Conservation (phyloP, 2,113 vertebrate genomes). For the Riparia riparia region DNA sequence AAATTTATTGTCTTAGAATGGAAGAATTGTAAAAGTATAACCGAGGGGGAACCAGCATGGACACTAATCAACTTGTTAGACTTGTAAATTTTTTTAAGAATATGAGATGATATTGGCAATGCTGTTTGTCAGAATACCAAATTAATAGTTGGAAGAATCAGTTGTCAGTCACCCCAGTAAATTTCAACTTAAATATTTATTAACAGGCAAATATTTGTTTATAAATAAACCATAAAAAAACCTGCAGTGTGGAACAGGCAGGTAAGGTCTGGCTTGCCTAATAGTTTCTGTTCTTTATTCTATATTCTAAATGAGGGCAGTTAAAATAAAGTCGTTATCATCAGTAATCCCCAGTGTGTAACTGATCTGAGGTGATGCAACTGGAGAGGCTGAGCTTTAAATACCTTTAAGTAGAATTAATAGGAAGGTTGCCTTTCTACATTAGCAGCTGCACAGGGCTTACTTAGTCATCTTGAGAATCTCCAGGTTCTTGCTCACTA, state of each 20-base stretch:
- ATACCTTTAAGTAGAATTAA: constrained; percentile 77
- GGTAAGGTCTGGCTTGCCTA: background rate
- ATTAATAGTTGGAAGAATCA: background rate
- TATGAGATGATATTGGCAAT: background rate
- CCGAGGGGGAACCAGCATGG: background rate
- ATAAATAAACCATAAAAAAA: background rate
- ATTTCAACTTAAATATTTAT: background rate
- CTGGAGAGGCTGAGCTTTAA: constrained; percentile 27
- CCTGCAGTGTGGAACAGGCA: background rate
- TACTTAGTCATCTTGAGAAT: background rate
- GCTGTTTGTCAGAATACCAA: background rate
- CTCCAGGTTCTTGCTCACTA: background rate
- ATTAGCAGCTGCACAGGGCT: background rate
- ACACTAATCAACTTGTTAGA: background rate
- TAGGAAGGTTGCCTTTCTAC: background rate
- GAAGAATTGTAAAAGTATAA: background rate
- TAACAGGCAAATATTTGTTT: background rate
- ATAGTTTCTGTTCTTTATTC: background rate
- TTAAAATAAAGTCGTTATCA: background rate
- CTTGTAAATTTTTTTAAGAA: background rate
- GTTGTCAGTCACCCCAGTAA: background rate
- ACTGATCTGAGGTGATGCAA: background rate
- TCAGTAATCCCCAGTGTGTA: background rate
- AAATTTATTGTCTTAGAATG: background rate
- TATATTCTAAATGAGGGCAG: background rate